A percentile compares a stretch with the other conserved stretches of the same genome.
Evolutionary conservation across 2,888 invertebrate genomes (phyloP).

Genomic region (Ecliptopera silaceata): DNA sequence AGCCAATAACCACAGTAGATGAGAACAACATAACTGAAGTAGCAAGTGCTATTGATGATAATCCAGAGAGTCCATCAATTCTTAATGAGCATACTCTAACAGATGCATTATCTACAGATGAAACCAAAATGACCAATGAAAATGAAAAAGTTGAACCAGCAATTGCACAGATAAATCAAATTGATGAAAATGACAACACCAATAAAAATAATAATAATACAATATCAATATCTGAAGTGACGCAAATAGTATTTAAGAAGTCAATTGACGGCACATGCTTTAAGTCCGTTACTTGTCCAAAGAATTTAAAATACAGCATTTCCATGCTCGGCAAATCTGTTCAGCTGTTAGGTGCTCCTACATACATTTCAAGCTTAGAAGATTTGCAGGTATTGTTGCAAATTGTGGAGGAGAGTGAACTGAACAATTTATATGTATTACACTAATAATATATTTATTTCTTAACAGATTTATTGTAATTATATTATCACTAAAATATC

Average conservation of each 20-base stretch:
- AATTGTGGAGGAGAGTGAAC: conserved; percentile 76
- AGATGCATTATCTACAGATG: conserved; percentile 27
- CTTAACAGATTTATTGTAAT: conserved; percentile 35
- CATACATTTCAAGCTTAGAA: conserved; percentile 70
- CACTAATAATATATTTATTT: conserved; percentile 50
- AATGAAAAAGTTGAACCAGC: conserved; percentile 1
- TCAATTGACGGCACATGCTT: conserved; percentile 58
- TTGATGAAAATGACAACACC: conserved; percentile 38
- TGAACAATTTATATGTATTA: conserved; percentile 70
- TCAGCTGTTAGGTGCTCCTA: conserved; percentile 77
- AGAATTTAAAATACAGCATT: conserved; percentile 71
- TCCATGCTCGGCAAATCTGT: conserved; percentile 69
- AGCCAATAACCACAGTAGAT: conserved; percentile 1
- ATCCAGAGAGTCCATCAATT: conserved; percentile 71
- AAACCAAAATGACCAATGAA: conserved; percentile 6
- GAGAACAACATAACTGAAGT: conserved; percentile 12
- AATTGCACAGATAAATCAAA: conserved; percentile 31
- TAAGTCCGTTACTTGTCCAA: conserved; percentile 71
- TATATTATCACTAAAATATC: conserved; percentile 34
- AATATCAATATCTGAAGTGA: conserved; percentile 40
- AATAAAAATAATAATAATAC: conserved; percentile 36
- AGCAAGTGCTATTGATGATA: conserved; percentile 41
- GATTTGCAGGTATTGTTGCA: conserved; percentile 77
- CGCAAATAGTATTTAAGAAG: conserved; percentile 72
- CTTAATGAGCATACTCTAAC: conserved; percentile 57